phyloP scores from a whole-genome alignment of 2,113 vertebrate species.

The Pycnonotus jocosus region DNA sequence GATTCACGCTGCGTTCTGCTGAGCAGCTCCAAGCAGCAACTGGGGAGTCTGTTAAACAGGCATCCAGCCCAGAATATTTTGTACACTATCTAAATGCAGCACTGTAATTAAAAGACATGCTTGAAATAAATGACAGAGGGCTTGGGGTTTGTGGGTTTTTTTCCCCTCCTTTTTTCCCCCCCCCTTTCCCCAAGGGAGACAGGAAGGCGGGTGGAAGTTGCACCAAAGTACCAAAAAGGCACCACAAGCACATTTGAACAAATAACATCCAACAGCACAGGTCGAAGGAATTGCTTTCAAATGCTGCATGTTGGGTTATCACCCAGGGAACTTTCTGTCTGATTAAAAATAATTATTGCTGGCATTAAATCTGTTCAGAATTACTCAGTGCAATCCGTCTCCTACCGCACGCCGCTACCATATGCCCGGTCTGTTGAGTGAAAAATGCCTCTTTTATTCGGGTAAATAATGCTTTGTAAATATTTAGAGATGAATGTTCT shows the following conservation, averaged over 20 bases:
- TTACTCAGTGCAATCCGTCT: slow-evolving; percentile 44
- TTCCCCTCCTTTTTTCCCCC: rapidly evolving
- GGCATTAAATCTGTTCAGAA: slow-evolving; percentile 71
- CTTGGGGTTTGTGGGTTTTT: background rate
- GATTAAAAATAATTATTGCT: slow-evolving; percentile 77
- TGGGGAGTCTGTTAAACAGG: slow-evolving; percentile 51
- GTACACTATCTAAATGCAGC: slow-evolving; percentile 25
- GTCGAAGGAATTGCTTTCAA: slow-evolving; percentile 19
- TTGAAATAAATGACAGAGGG: slow-evolving; percentile 31
- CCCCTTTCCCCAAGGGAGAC: background rate
- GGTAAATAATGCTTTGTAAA: slow-evolving; percentile 73
- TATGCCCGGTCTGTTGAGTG: slow-evolving; percentile 61
- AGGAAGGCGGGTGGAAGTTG: background rate
- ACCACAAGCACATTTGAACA: slow-evolving; percentile 5
- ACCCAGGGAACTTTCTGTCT: slow-evolving; percentile 72
- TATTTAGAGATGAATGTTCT: slow-evolving; percentile 71
- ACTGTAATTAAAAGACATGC: slow-evolving; percentile 44
- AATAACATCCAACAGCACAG: background rate
- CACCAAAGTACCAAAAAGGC: background rate
- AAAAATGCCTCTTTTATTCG: slow-evolving; percentile 63
- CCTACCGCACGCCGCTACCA: slow-evolving; percentile 51
- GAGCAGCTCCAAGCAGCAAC: slow-evolving; percentile 56
- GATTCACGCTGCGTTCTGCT: slow-evolving; percentile 44
- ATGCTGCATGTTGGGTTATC: slow-evolving; percentile 32
- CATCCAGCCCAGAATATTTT: slow-evolving; percentile 53